Conservation (phyloP, 2,113 vertebrate genomes). For the Pedetes capensis region DNA sequence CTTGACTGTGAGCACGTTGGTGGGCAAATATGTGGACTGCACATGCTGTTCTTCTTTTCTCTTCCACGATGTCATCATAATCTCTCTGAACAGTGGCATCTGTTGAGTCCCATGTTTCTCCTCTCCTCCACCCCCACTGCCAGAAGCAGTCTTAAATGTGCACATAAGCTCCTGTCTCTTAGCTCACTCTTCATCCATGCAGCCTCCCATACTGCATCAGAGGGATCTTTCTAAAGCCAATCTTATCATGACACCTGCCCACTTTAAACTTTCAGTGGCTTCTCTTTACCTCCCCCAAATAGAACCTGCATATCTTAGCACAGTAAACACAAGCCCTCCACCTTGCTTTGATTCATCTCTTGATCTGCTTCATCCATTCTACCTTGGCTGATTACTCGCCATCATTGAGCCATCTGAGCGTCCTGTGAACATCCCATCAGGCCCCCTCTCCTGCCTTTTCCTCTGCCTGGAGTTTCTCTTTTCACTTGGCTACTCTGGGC, state of each 20-base stretch:
- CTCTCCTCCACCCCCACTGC: background rate
- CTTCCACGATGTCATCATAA: background rate
- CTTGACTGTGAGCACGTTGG: background rate
- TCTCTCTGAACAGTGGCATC: background rate
- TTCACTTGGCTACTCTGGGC: background rate
- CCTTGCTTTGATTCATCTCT: background rate
- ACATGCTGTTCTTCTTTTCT: background rate
- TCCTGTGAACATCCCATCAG: background rate
- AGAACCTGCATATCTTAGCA: background rate
- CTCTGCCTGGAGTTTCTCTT: background rate
- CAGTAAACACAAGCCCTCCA: background rate
- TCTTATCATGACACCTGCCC: background rate
- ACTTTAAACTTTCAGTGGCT: background rate
- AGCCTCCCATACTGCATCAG: background rate
- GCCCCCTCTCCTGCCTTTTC: background rate
- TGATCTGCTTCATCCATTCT: background rate
- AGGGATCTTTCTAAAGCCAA: slow-evolving; percentile 10
- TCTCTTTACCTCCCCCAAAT: background rate
- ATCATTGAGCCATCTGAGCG: background rate
- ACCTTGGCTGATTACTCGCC: background rate
- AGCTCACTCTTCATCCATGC: background rate
- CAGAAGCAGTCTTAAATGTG: background rate
- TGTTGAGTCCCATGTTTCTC: background rate
- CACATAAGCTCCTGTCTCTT: background rate
- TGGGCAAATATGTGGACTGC: background rate